phyloP scores from a whole-genome alignment of 2,113 vertebrate species.

The Dendrocopos noguchii region DNA sequence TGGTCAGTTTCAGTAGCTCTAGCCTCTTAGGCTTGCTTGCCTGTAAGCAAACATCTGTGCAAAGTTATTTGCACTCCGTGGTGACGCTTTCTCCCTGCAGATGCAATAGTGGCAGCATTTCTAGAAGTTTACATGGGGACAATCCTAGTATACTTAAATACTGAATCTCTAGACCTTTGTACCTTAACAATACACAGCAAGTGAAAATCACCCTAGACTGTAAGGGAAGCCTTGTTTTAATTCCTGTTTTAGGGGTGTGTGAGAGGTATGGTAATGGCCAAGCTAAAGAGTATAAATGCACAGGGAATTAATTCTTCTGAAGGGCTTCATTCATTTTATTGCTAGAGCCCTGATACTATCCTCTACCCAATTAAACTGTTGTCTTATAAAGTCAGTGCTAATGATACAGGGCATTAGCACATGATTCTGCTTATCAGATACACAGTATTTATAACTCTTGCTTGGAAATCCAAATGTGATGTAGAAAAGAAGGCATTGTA shows the following conservation, averaged over 20 bases:
- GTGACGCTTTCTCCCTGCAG: background rate
- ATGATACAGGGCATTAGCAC: background rate
- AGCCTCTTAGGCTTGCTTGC: background rate
- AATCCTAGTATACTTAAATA: background rate
- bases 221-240: background rate
- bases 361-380: background rate
- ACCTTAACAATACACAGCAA: rapidly evolving
- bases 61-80: background rate
- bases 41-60: background rate
- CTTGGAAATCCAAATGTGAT: background rate
- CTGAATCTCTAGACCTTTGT: background rate
- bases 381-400: background rate
- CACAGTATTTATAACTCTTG: background rate
- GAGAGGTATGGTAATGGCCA: background rate
- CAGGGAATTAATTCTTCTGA: background rate
- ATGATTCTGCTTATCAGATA: background rate
- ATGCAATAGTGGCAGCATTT: background rate
- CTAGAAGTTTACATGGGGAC: background rate
- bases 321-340: background rate
- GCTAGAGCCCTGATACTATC: background rate
- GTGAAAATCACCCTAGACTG: background rate
- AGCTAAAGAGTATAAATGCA: background rate
- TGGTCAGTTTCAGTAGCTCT: background rate
- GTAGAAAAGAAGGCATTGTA: background rate
- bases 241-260: background rate